A percentile compares a stretch with the other conserved stretches of the same genome.
phyloP scores from a whole-genome alignment of 2,888 invertebrate species.

The Xestia xanthographa region DNA sequence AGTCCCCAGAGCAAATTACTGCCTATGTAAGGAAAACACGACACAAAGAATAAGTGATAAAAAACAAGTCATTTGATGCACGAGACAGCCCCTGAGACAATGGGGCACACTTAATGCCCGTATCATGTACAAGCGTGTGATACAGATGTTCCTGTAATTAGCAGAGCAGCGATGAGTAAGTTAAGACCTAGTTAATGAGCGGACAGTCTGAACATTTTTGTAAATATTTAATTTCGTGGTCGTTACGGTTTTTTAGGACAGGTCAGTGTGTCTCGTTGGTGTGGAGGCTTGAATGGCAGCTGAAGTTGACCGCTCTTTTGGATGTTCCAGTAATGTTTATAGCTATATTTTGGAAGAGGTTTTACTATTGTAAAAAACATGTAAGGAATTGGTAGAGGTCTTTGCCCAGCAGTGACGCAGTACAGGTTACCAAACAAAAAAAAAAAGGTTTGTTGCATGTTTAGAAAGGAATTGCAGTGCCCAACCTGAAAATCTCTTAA shows the following conservation, averaged over 20 bases:
- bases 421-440: too few relatives aligned
- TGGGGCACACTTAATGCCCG: constrained; percentile 83
- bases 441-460: neutral
- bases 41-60: constrained; percentile 82
- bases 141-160: constrained; percentile 80
- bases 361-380: neutral
- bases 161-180: constrained; percentile 66
- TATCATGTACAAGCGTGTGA: constrained; percentile 77
- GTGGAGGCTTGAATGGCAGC: constrained; percentile 10
- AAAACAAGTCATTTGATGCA: constrained; percentile 85
- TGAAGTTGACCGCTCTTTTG: neutral
- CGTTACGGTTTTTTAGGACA: constrained; percentile 33
- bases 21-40: constrained; percentile 52
- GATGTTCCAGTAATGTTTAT: neutral
- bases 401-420: too few relatives aligned
- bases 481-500: too few relatives aligned
- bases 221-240: constrained; percentile 53
- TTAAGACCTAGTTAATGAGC: constrained; percentile 68
- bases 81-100: constrained; percentile 87
- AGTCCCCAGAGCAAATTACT: constrained; percentile 49
- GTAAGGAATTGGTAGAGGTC: too few relatives aligned
- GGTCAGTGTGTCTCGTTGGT: constrained; percentile 38
- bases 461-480: neutral
- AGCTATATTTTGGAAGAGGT: neutral
- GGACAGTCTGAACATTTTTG: constrained; percentile 59